Evolutionary conservation across 1,140 invertebrate genomes (phyloP).

Genomic region (Drosophila grimshawi): DNA sequence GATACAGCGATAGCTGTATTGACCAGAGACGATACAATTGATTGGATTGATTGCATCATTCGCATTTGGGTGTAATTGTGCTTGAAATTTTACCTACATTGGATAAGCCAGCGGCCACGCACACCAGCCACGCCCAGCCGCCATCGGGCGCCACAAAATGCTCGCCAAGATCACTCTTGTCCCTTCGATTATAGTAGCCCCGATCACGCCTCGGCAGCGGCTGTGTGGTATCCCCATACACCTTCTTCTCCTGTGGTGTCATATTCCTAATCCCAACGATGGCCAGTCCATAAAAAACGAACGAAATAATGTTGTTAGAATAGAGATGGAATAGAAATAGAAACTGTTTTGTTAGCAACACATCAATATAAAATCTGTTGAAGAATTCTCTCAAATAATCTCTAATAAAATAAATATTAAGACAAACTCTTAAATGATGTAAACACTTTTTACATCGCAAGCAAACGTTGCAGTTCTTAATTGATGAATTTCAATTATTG

Average conservation of each 20-base stretch:
- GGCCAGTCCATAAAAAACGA: background rate
- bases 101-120: slow-evolving; percentile 77
- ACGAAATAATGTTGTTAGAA: background rate
- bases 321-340: background rate
- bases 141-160: slow-evolving; percentile 82
- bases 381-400: too few relatives aligned
- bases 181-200: slow-evolving; percentile 61
- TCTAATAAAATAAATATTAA: too few relatives aligned
- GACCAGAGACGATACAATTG: background rate
- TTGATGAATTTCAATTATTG: too few relatives aligned
- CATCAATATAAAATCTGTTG: background rate
- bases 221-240: slow-evolving; percentile 69
- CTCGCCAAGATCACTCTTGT: slow-evolving; percentile 78
- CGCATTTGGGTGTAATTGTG: too few relatives aligned
- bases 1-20: slow-evolving; percentile 86
- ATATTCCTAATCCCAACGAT: background rate
- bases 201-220: slow-evolving; percentile 37
- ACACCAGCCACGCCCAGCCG: slow-evolving; percentile 83
- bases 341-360: background rate
- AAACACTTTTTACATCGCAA: too few relatives aligned
- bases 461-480: too few relatives aligned
- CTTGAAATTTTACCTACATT: slow-evolving; percentile 69
- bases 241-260: slow-evolving; percentile 49
- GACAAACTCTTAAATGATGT: too few relatives aligned
- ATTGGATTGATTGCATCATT: background rate